Evolutionary conservation across 2,113 vertebrate genomes (phyloP).

Genomic region (Lepidothrix coronata): DNA sequence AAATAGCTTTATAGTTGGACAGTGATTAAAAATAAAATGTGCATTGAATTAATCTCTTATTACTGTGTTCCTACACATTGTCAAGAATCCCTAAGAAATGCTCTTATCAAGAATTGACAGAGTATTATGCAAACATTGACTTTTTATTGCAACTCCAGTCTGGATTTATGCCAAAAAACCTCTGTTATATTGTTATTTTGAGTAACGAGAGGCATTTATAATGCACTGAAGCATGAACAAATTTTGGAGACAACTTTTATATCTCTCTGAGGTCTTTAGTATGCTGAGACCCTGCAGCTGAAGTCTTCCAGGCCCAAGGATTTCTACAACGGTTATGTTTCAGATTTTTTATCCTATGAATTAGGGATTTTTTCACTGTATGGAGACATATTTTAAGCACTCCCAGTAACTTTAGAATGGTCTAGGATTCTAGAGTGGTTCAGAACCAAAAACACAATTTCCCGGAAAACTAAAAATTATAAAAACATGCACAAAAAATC

Average conservation of each 20-base stretch:
- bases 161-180: neutral
- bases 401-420: neutral
- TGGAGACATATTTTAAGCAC: neutral
- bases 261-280: conserved; percentile 1
- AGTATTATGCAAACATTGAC: conserved; percentile 25
- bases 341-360: neutral
- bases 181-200: conserved; percentile 11
- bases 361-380: neutral
- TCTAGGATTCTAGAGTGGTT: neutral
- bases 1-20: neutral
- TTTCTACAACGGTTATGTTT: neutral
- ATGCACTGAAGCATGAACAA: neutral
- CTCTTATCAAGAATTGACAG: conserved; percentile 25
- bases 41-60: neutral
- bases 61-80: conserved; percentile 2
- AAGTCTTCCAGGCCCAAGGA: neutral
- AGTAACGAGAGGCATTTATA: conserved; percentile 18
- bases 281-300: neutral
- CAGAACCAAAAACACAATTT: neutral
- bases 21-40: conserved; percentile 42
- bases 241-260: neutral
- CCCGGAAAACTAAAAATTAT: neutral
- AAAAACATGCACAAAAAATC: neutral
- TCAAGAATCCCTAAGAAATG: conserved; percentile 15
- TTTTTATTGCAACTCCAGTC: conserved; percentile 32